These are phyloP conservation scores for Zygogramma bicolorata DNA, from an alignment of 2,888 invertebrate species.

Conservation along the genomic window DNA sequence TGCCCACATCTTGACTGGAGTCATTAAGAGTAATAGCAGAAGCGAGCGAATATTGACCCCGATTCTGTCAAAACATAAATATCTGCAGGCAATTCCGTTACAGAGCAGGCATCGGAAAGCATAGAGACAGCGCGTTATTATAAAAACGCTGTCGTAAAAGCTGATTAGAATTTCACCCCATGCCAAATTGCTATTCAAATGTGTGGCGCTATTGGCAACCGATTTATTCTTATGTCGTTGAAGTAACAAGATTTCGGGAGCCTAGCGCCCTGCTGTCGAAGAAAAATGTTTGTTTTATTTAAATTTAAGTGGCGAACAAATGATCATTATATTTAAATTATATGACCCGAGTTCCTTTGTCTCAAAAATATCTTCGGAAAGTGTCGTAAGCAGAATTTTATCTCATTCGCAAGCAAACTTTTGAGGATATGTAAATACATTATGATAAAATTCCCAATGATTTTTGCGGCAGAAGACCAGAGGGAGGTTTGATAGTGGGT, in stretches of 20 bases:
- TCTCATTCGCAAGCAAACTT: slow-evolving; percentile 38
- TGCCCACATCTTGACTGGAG: background rate
- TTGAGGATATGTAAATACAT: slow-evolving; percentile 38
- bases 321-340: slow-evolving; percentile 63
- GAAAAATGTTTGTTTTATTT: slow-evolving; percentile 67
- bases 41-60: slow-evolving; percentile 25
- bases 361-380: slow-evolving; percentile 39
- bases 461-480: slow-evolving; percentile 21
- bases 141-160: slow-evolving; percentile 66
- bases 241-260: slow-evolving; percentile 65
- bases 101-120: slow-evolving; percentile 36
- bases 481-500: slow-evolving; percentile 9
- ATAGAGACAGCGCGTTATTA: slow-evolving; percentile 61
- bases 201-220: slow-evolving; percentile 67
- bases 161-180: slow-evolving; percentile 67
- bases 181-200: slow-evolving; percentile 68
- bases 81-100: slow-evolving; percentile 28
- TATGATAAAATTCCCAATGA: slow-evolving; percentile 41
- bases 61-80: slow-evolving; percentile 28
- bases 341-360: slow-evolving; percentile 50
- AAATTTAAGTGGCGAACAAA: slow-evolving; percentile 64
- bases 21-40: background rate
- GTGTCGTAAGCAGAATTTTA: slow-evolving; percentile 47
- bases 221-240: slow-evolving; percentile 66
- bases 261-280: slow-evolving; percentile 59